A percentile compares a stretch with the other conserved stretches of the same genome.
Evolutionary conservation across 2,113 vertebrate genomes (phyloP).

Genomic region (Smithornis capensis): DNA sequence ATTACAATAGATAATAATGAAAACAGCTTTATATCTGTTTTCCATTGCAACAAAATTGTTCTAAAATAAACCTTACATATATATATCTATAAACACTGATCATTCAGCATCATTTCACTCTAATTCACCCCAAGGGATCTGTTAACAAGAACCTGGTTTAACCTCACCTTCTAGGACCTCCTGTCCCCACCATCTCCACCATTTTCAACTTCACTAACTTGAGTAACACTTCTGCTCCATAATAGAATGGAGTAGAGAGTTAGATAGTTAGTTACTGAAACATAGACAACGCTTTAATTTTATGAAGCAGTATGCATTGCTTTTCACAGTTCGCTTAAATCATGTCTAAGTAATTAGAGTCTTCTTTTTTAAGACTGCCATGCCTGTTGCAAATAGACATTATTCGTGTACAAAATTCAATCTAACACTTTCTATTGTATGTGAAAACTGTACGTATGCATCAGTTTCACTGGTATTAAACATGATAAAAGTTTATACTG

Average conservation of each 20-base stretch:
- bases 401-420: neutral
- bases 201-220: neutral
- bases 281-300: neutral
- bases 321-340: neutral
- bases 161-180: neutral
- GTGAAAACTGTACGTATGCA: neutral
- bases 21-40: neutral
- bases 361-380: neutral
- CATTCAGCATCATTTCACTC: neutral
- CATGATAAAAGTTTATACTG: neutral
- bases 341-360: neutral
- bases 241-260: neutral
- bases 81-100: neutral
- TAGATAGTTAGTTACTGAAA: neutral
- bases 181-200: neutral
- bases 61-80: neutral
- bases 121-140: neutral
- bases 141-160: neutral
- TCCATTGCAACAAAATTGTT: neutral
- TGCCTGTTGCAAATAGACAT: neutral
- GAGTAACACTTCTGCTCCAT: neutral
- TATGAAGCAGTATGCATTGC: neutral
- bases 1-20: neutral
- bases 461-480: neutral
- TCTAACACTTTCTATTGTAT: neutral